Evolutionary conservation across 2,113 vertebrate species (phyloP), one percentile per base, ranked within the genome.

Genomic region (Prunella himalayana): DNA sequence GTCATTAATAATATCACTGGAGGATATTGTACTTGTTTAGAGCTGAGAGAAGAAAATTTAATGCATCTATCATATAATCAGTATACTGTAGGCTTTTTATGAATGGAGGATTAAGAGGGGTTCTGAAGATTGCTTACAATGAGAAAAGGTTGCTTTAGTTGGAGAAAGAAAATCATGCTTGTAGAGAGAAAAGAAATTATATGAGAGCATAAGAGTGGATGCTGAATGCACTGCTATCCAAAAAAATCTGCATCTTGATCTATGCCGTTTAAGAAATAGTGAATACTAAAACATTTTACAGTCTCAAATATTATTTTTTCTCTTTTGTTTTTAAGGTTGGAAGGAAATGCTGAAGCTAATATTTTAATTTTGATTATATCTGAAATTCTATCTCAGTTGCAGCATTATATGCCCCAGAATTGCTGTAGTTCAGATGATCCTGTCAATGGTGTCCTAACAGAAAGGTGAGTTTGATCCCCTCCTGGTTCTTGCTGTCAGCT

Each of bases 391-490:
- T 66, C 59, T 53, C 94, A 92, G 11, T 80, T 98, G 33, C 88
- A 80, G 35, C 39, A 10, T 30, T 93, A 89, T 30, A 6, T 94
- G 8, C 95, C 97, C 6, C 64, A 28, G 37, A 47, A n/a, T 4
- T 76, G 14, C 31, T 50, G 11, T n/a, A 22, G 19, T 28, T 39
- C 56, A 17, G 30, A 24, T 15, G 83, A 73, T 60, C 18, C 30
- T 33, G 8, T 81, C 5, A 68, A 31, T 8, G 50, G 21, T 19
- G 42, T 95, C 47, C 76, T 96, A 27, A 57, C 90, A 11, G 97
- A 96, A 71, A 87, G 49, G 98, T 98, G 79, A 95, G 97, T 97
- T 63, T 68, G 11, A 56, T 27, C 7, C n/a, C n/a, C 28, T 84
- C 4, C 6, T 1, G 2, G 16, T 65, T 57, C n/a, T 30, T 1